Percentiles rank a stretch among this genome's conserved stretches.
Evolutionary conservation across 2,888 invertebrate genomes (phyloP).

Genomic region (Caenorhabditis virilis): DNA sequence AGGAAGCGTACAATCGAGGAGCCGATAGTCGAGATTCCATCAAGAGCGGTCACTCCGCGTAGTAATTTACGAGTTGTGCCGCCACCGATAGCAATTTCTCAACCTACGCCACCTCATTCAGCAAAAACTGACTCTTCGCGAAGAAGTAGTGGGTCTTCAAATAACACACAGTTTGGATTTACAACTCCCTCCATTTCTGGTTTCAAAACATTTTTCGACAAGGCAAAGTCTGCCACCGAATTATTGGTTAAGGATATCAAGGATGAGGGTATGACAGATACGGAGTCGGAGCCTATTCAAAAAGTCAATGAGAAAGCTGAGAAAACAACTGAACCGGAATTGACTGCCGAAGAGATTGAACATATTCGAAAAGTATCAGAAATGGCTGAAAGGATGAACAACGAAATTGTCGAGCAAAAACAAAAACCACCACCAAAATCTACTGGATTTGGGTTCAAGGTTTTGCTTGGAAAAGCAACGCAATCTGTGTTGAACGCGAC

Average conservation of each 20-base stretch:
- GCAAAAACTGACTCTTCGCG: conserved; percentile 28
- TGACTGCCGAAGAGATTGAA: conserved; percentile 39
- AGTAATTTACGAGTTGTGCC: conserved; percentile 31
- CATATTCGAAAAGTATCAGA: conserved; percentile 32
- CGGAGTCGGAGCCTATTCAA: background rate
- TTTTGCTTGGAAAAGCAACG: conserved; percentile 41
- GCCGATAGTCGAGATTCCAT: conserved; percentile 20
- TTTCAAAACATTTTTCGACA: conserved; percentile 36
- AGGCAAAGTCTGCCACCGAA: conserved; percentile 35
- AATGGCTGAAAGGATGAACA: conserved; percentile 27
- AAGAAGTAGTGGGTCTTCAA: conserved; percentile 26
- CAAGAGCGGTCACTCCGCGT: conserved; percentile 26
- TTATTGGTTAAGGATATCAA: conserved; percentile 27
- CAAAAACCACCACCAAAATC: conserved; percentile 6
- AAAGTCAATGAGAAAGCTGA: no score
- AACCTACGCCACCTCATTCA: conserved; percentile 34
- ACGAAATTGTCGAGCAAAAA: conserved; percentile 9
- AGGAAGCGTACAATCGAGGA: conserved; percentile 13
- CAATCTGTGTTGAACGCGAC: conserved; percentile 29
- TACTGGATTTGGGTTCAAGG: conserved; percentile 21
- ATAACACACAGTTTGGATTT: conserved; percentile 25
- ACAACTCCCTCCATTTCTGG: conserved; percentile 26
- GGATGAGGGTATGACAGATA: conserved; percentile 15
- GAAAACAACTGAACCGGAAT: conserved; percentile 5
- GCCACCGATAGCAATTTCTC: conserved; percentile 34